Percentiles rank a stretch among this genome's conserved stretches.
Evolutionary conservation across 1,140 invertebrate species (phyloP).

Genomic region (Cheumatopsyche charites): DNA sequence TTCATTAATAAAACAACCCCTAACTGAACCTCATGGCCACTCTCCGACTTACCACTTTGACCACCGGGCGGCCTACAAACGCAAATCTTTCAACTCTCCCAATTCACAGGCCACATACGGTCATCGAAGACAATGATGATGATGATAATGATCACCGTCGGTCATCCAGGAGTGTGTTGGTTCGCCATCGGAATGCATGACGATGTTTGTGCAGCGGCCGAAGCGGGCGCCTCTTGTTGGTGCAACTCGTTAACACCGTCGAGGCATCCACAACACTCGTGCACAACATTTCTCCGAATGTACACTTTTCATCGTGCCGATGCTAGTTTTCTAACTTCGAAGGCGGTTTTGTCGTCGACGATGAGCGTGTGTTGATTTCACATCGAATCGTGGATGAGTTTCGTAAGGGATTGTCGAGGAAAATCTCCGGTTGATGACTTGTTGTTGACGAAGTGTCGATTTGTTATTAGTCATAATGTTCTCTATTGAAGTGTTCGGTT

Average conservation of each 20-base stretch:
- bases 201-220: constrained; percentile 39
- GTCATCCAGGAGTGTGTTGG: constrained; percentile 27
- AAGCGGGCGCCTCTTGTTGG: constrained; percentile 41
- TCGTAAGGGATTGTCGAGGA: too few species aligned
- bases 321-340: not conserved
- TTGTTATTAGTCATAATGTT: too few species aligned
- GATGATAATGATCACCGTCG: not conserved
- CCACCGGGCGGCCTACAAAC: not conserved
- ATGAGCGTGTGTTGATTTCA: too few species aligned
- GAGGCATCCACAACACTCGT: constrained; percentile 14
- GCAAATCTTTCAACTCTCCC: too few species aligned
- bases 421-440: too few species aligned
- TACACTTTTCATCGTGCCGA: constrained; percentile 1
- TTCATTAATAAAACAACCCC: too few species aligned
- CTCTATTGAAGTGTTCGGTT: too few species aligned
- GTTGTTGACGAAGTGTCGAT: too few species aligned
- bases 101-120: not conserved
- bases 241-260: constrained; percentile 39
- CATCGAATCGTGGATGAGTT: too few species aligned
- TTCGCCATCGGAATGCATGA: constrained; percentile 34
- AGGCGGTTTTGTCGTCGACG: too few species aligned
- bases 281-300: not conserved
- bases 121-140: not conserved
- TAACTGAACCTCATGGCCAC: too few species aligned
- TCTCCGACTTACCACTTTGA: too few species aligned